phyloP scores from a whole-genome alignment of 1,140 invertebrate species.

The Pogonognathellus flavescens region DNA sequence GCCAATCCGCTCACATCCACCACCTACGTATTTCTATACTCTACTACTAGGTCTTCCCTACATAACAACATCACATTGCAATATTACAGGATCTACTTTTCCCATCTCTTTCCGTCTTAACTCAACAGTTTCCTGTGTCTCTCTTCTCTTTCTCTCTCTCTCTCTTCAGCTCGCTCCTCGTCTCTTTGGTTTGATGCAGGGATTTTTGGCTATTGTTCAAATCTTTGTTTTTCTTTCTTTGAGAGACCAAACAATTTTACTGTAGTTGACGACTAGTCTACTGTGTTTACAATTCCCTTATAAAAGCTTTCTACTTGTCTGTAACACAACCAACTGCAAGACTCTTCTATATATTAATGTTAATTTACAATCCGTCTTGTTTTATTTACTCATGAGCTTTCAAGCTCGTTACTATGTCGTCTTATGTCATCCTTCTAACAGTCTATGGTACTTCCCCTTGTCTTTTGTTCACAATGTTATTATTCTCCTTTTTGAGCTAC shows the following conservation, averaged over 20 bases:
- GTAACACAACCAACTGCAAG: no score
- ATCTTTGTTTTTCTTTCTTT: slow-evolving; percentile 38
- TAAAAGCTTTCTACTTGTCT: background rate
- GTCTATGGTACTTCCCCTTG: no score
- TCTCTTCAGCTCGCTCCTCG: background rate
- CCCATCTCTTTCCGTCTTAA: slow-evolving; percentile 46
- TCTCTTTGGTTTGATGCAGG: slow-evolving; percentile 25
- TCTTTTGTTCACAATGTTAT: no score
- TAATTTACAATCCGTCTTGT: slow-evolving; percentile 12
- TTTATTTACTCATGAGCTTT: slow-evolving; percentile 45
- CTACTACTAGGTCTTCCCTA: background rate
- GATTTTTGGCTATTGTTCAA: slow-evolving; percentile 46
- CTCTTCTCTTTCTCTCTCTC: background rate
- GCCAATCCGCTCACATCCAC: slow-evolving; percentile 12
- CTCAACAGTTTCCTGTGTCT: slow-evolving; percentile 49
- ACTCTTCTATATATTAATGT: background rate
- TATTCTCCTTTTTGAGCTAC: no score
- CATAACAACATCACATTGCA: background rate
- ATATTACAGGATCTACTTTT: slow-evolving; percentile 40
- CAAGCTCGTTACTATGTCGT: background rate
- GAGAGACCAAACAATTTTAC: slow-evolving; percentile 23
- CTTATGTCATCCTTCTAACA: background rate
- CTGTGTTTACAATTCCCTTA: background rate
- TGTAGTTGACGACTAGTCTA: background rate
- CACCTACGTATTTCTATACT: background rate